Evolutionary conservation across 2,888 invertebrate genomes (phyloP), one percentile per base, ranked within the genome.

Genomic region (Scaptomyza caliginosa): DNA sequence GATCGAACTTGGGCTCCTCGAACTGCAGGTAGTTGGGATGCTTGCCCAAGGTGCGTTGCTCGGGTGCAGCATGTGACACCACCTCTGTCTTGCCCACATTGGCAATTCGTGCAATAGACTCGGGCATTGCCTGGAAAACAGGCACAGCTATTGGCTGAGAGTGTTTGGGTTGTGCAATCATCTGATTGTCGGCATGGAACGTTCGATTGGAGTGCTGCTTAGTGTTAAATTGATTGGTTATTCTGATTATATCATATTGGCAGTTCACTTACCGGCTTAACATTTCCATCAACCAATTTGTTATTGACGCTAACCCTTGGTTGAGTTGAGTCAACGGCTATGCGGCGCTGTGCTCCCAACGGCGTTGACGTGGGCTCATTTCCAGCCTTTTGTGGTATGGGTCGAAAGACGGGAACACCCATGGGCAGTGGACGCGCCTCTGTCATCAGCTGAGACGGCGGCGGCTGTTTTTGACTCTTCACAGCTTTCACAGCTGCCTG

Each of bases 371-470:
- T 52, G 57, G 79, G 58, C 38, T 60, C 58, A 24, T 51, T 64
- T 38, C 50, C 48, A 1, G 58, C 34, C 6, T 93, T 94, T 21
- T 94, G 93, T 39, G 96, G 96, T 70, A 96, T 92, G 0, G 96
- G 96, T 87, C 93, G 95, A 91, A 96, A 96, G 0, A 96, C 94
- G 28, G 96, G 96, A 7, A 96, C 94, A 7, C 93, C 93, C 91
- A 93, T 91, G 2, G 93, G 92, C 77, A 93, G 89, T 0, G 93
- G 93, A 50, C 93, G 93, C 1, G 93, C 93, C 89, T 93, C 91
- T 11, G 93, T 90, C 91, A 92, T 90, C 1, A 90, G 71, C 30
- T 76, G 83, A 3, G 63, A 58, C 19, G 72, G 77, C 26, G 52
- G 52, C 34, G 63, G 52, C 24, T 54, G 42, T 39, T 73, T 36